A percentile compares a stretch with the other conserved stretches of the same genome.
Evolutionary conservation across 2,888 invertebrate genomes (phyloP).

Genomic region (Meiosimyza decipiens): DNA sequence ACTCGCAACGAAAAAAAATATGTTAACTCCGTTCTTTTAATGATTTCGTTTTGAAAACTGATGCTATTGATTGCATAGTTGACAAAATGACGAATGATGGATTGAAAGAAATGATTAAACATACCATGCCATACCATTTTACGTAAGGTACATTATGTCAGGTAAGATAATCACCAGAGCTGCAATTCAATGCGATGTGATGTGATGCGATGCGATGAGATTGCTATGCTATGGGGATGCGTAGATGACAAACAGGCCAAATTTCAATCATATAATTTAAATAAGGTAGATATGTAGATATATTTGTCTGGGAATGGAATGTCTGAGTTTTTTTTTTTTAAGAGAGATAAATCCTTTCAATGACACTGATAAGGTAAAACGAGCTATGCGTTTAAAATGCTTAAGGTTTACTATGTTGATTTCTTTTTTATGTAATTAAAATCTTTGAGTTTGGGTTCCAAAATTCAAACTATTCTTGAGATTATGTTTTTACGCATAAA

Average conservation of each 20-base stretch:
- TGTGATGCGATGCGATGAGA: background rate
- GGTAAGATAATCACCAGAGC: background rate
- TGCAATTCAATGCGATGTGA: background rate
- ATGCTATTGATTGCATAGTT: constrained; percentile 19
- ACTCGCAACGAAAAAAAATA: background rate
- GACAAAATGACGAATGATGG: background rate
- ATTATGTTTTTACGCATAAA: no score
- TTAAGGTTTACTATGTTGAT: no score
- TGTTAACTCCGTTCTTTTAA: constrained; percentile 13
- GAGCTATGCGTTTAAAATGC: no score
- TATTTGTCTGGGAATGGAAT: no score
- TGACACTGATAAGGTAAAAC: no score
- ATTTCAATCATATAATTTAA: constrained; percentile 13
- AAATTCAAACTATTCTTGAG: no score
- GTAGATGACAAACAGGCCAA: constrained; percentile 6
- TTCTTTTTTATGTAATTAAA: no score
- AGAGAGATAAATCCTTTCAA: no score
- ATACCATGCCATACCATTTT: background rate
- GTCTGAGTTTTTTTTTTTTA: no score
- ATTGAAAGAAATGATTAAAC: background rate
- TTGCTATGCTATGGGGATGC: background rate
- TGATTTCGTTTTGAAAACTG: constrained; percentile 25
- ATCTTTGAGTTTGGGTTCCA: no score
- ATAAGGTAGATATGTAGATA: no score
- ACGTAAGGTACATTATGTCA: background rate